A percentile compares a stretch with the other conserved stretches of the same genome.
These are phyloP conservation scores for Illadopsis cleaveri DNA, from an alignment of 2,113 vertebrate genomes.

Conservation along the genomic window DNA sequence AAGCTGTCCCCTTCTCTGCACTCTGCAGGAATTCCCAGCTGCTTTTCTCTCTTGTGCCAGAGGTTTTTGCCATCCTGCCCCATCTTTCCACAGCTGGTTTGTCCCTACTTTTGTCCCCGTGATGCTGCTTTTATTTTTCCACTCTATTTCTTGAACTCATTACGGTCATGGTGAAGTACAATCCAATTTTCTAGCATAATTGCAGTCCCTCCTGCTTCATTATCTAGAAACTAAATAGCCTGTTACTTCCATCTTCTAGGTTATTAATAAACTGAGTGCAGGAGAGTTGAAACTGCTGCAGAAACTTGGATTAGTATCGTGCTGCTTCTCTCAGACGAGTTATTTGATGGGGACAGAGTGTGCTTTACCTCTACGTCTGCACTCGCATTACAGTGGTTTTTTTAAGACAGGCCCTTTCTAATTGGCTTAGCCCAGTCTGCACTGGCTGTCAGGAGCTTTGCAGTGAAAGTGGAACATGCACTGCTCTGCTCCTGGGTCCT, in stretches of 20 bases:
- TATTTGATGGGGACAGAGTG: background rate
- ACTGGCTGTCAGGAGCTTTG: background rate
- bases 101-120: background rate
- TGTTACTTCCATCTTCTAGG: background rate
- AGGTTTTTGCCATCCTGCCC: background rate
- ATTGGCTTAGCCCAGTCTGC: background rate
- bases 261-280: background rate
- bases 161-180: background rate
- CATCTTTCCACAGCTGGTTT: background rate
- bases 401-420: background rate
- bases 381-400: background rate
- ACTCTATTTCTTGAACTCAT: background rate
- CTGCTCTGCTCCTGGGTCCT: background rate
- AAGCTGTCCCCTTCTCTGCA: background rate
- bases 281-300: background rate
- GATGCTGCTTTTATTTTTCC: background rate
- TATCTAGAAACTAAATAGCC: background rate
- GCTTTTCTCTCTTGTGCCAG: background rate
- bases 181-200: background rate
- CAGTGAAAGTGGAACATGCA: background rate
- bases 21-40: background rate
- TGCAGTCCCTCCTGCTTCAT: background rate
- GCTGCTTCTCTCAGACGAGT: background rate
- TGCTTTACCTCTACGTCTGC: background rate
- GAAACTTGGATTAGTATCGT: background rate